Base-by-base conservation (phyloP, 1,140 invertebrate species). In the Holcopasites calliopsidis region DNA sequence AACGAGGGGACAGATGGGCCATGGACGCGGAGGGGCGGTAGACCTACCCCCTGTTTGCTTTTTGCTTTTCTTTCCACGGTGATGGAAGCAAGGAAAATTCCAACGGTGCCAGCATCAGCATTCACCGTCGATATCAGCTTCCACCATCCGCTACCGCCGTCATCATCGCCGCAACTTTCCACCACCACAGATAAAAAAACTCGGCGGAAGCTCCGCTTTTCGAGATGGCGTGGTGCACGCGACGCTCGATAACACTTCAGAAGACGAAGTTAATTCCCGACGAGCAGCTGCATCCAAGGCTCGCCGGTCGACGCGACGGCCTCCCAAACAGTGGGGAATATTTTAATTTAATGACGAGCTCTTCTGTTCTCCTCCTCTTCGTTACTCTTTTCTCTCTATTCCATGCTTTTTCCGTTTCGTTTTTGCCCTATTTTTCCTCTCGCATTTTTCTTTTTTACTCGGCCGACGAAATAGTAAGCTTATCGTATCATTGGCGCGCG, bases 41-140 rank as follows among this genome's bases (percentile, higher is more conserved):
- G 76, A 78, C 70, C 75, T n/a, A n/a, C 40, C 33, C 75, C 66
- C 71, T 78, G 83, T 84, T 84, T 84, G 82, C 78, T 84, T 81
- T n/a, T 81, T 78, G 65, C 78, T 84, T 61, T 84, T 84, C 64
- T 64, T 64, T 61, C 72, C 64, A 68, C 71, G 61, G n/a, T 55
- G 60, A 55, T 82, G 75, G 78, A 74, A 70, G 74, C 61, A 70
- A 80, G 78, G 71, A 84, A 84, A 81, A 84, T 81, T 80, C 78
- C 71, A 69, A 66, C 71, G 79, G 44, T 68, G 68, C 76, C 70
- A 78, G 77, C 61, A 77, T 69, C 79, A 64, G 58, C 58, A 64
- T 73, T 55, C 68, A 81, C 55, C 65, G 52, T 72, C 77, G 78
- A 80, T 76, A 82, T 82, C 79, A 61, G 62, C 40, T 57, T 16